These are phyloP conservation scores for Akabosia matsudoensis DNA, from an alignment of 1,140 invertebrate species.

Conservation along the genomic window DNA sequence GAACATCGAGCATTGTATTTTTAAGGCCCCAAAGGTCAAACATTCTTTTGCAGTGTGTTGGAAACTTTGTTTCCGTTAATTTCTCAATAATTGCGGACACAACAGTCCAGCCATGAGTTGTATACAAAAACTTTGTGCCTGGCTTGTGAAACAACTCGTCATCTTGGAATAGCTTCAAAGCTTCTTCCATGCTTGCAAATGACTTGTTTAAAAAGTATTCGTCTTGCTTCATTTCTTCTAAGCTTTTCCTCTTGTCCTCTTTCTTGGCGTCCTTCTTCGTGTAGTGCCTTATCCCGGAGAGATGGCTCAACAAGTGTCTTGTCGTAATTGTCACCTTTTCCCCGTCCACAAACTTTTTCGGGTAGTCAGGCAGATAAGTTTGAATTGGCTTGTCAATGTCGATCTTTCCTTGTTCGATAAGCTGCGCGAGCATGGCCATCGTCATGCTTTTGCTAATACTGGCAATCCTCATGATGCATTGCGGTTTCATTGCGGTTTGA, in stretches of 20 bases:
- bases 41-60: conserved; percentile 52
- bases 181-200: conserved; percentile 54
- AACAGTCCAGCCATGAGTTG: conserved; percentile 61
- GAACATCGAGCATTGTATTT: conserved; percentile 59
- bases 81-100: conserved; percentile 61
- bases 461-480: conserved; percentile 63
- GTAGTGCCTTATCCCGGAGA: conserved; percentile 60
- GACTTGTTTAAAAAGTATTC: conserved; percentile 54
- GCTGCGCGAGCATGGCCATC: conserved; percentile 57
- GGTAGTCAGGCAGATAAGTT: conserved; percentile 58
- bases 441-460: conserved; percentile 65
- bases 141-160: conserved; percentile 60
- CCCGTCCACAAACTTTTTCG: conserved; percentile 55
- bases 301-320: conserved; percentile 57
- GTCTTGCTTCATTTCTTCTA: conserved; percentile 45
- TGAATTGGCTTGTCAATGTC: conserved; percentile 61
- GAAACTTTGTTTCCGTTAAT: conserved; percentile 54
- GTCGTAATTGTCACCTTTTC: conserved; percentile 57
- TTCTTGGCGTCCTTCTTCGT: conserved; percentile 48
- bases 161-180: conserved; percentile 61
- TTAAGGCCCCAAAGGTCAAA: conserved; percentile 57
- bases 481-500: conserved; percentile 52
- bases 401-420: conserved; percentile 58
- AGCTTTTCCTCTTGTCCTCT: conserved; percentile 11
- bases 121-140: conserved; percentile 59